Evolutionary conservation across 1,140 invertebrate genomes (phyloP).

Genomic region (Hesperophylax magnus): DNA sequence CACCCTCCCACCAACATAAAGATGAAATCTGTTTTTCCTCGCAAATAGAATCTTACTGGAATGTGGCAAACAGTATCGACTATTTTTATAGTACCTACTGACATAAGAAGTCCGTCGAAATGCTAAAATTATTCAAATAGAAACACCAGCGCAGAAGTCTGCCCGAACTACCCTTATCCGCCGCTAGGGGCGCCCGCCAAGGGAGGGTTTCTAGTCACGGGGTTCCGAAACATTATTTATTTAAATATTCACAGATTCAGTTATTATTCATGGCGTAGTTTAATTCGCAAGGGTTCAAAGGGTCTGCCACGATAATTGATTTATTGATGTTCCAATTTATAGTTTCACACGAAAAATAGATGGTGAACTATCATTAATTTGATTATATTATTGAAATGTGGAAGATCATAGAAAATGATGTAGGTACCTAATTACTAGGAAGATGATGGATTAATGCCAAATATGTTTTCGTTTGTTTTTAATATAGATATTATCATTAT

Average conservation of each 20-base stretch:
- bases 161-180: neutral
- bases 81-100: too few relatives aligned
- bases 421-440: too few relatives aligned
- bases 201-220: neutral
- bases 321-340: neutral
- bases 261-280: conserved; percentile 33
- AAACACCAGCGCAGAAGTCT: conserved; percentile 6
- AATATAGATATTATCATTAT: too few relatives aligned
- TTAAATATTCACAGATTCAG: conserved; percentile 39
- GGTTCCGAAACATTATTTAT: conserved; percentile 14
- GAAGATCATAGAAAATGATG: too few relatives aligned
- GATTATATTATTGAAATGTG: too few relatives aligned
- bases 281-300: conserved; percentile 3
- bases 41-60: conserved; percentile 10
- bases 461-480: too few relatives aligned
- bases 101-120: neutral
- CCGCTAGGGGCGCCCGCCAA: neutral
- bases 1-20: neutral
- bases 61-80: neutral
- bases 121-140: conserved; percentile 30
- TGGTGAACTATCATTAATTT: too few relatives aligned
- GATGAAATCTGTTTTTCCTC: neutral
- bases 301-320: neutral
- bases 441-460: too few relatives aligned
- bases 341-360: neutral